Base-by-base conservation (phyloP, 2,888 invertebrate genomes). In the Ctena decussata region DNA sequence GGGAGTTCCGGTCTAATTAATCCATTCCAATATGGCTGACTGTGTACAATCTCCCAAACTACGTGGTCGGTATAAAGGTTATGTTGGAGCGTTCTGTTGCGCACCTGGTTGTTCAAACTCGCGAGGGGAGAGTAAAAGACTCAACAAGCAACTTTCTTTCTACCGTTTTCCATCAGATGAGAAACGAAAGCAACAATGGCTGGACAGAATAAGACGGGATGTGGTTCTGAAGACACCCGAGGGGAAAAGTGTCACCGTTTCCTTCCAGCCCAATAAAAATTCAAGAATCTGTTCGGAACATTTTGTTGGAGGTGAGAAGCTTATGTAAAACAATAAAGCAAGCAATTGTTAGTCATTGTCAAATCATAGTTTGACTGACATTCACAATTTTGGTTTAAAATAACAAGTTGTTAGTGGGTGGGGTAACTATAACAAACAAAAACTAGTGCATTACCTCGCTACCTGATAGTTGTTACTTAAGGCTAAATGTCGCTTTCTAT, bases 91-190 rank as follows among this genome's bases (percentile, higher is more conserved):
- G 24, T 72, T 71, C 72, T 79, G 79, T 49, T 72, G 72, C 57
- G 79, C 60, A 11, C 79, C 79, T 39, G 79, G 72, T n/a, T 79
- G 79, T 27, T 37, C 49, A 21, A 79, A 79, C 53, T 71, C 72
- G 12, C 69, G 79, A 39, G 79, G 79, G 18, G 69, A 35, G 37
- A 70, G 79, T 44, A 53, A 71, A 35, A 70, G 79, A 18, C 15
- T 30, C 12, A 35, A 46, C 24, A 57, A 57, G 30, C n/a, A 71
- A 6, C 32, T 79, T 0, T 78, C 78, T n/a, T 78, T 71, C 53
- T 79, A 79, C 71, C 21, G 27, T 27, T 57, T 79, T 12, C 79
- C 79, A 11, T 37, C 0, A 53, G 79, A 72, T 18, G 39, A 21
- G 18, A 79, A 72, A 72, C 21, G 71, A 41, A 57, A 24, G 24